Conservation (phyloP, 2,113 vertebrate genomes). For the Scomber colias region DNA sequence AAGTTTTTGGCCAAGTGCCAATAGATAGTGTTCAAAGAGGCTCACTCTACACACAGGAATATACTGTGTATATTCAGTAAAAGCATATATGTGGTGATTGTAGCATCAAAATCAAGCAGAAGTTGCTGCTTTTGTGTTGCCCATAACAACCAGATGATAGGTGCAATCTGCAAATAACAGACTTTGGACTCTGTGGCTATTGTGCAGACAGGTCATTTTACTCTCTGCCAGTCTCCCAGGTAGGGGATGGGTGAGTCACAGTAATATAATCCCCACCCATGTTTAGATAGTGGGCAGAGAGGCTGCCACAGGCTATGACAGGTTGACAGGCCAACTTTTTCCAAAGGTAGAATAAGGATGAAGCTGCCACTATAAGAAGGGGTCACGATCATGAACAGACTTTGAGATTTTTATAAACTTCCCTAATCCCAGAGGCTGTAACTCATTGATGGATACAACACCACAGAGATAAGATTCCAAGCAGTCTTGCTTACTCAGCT, state of each 20-base stretch:
- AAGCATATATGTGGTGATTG: not conserved
- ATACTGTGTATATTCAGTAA: not conserved
- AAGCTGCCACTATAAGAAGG: not conserved
- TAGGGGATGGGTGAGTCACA: constrained; percentile 22
- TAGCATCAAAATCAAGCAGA: constrained; percentile 24
- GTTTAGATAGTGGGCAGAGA: constrained; percentile 62
- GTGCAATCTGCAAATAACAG: constrained; percentile 58
- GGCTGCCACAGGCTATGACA: not conserved
- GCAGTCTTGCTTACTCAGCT: constrained; percentile 14
- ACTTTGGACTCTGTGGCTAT: constrained; percentile 63
- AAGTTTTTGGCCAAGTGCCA: not conserved
- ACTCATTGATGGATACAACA: constrained; percentile 39
- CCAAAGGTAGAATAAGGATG: not conserved
- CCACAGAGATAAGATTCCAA: constrained; percentile 43
- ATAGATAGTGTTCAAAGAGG: not conserved
- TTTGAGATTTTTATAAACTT: constrained; percentile 10
- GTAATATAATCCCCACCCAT: constrained; percentile 55
- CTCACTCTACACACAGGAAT: not conserved
- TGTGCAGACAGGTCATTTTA: constrained; percentile 24
- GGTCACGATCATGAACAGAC: not conserved
- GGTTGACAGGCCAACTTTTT: constrained; percentile 13
- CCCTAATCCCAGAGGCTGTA: constrained; percentile 13
- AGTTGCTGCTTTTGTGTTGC: constrained; percentile 28
- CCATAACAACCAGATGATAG: constrained; percentile 58
- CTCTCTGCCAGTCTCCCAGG: not conserved